Percentiles rank a stretch among this genome's conserved stretches.
Evolutionary conservation across 2,888 invertebrate genomes (phyloP).

Genomic region (Melolontha melolontha): DNA sequence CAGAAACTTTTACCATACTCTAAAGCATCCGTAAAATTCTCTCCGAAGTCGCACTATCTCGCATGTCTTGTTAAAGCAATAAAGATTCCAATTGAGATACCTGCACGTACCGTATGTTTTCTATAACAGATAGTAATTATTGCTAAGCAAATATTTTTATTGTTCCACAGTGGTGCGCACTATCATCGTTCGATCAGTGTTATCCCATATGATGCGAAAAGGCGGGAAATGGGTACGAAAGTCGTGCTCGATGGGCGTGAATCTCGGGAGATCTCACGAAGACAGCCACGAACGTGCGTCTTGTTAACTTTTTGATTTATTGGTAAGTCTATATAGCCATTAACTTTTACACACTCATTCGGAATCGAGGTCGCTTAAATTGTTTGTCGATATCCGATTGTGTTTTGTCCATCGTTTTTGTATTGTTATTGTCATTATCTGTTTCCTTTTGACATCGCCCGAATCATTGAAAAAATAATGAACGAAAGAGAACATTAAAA

Average conservation of each 20-base stretch:
- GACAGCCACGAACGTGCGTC: slow-evolving; percentile 55
- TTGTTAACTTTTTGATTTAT: slow-evolving; percentile 66
- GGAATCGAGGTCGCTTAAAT: slow-evolving; percentile 40
- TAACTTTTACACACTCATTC: slow-evolving; percentile 43
- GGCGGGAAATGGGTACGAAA: slow-evolving; percentile 60
- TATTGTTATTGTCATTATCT: slow-evolving; percentile 19
- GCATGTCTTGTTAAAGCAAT: slow-evolving; percentile 44
- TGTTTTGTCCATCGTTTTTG: slow-evolving; percentile 30
- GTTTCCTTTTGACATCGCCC: slow-evolving; percentile 6
- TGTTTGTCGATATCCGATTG: slow-evolving; percentile 39
- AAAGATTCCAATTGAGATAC: slow-evolving; percentile 45
- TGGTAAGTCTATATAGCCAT: slow-evolving; percentile 48
- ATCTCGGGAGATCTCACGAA: slow-evolving; percentile 45
- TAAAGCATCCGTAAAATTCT: slow-evolving; percentile 28
- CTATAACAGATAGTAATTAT: slow-evolving; percentile 56
- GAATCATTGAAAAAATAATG: slow-evolving; percentile 5
- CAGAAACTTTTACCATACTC: slow-evolving; percentile 22
- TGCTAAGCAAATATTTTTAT: slow-evolving; percentile 65
- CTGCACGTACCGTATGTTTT: slow-evolving; percentile 49
- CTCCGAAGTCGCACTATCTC: slow-evolving; percentile 28
- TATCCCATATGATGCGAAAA: slow-evolving; percentile 63
- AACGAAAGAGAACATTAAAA: background rate
- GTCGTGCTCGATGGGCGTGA: slow-evolving; percentile 63
- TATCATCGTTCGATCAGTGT: slow-evolving; percentile 49
- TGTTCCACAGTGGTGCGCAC: slow-evolving; percentile 55